phyloP scores from a whole-genome alignment of 2,888 invertebrate genomes.

The Trissoscelio sp. region DNA sequence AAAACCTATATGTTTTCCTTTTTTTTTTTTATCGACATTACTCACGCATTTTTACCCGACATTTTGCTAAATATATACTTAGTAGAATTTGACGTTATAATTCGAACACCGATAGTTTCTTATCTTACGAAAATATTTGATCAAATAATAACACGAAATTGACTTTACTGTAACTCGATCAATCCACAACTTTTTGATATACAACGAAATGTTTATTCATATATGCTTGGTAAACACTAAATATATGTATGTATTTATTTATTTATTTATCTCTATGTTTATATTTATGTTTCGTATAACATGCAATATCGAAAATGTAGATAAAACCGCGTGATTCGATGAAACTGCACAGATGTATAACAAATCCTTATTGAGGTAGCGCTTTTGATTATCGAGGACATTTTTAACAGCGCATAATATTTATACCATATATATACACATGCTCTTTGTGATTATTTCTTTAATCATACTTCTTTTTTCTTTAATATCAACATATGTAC shows the following conservation, averaged over 20 bases:
- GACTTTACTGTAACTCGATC: constrained; percentile 24
- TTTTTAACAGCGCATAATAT: constrained; percentile 55
- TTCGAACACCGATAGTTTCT: constrained; percentile 11
- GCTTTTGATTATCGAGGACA: constrained; percentile 73
- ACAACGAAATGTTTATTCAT: constrained; percentile 13
- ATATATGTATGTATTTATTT: constrained; percentile 9
- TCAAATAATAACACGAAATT: constrained; percentile 31
- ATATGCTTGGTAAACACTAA: constrained; percentile 1
- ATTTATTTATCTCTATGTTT: constrained; percentile 4
- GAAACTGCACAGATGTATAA: constrained; percentile 45
- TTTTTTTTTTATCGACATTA: constrained; percentile 15
- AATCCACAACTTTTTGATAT: constrained; percentile 16
- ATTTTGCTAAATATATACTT: constrained; percentile 3
- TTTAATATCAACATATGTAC: constrained; percentile 52
- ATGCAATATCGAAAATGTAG: constrained; percentile 53
- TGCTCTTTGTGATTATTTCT: constrained; percentile 21
- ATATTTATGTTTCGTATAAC: constrained; percentile 40
- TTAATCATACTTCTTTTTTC: background rate
- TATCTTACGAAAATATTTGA: constrained; percentile 27
- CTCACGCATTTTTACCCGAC: constrained; percentile 30
- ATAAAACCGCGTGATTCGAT: constrained; percentile 49
- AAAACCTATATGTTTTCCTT: no score
- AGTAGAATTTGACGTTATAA: constrained; percentile 3
- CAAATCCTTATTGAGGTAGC: constrained; percentile 72
- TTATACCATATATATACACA: constrained; percentile 24